A percentile compares a stretch with the other conserved stretches of the same genome.
Conservation (phyloP, 2,113 vertebrate species). For the Pleuronectes platessa region DNA sequence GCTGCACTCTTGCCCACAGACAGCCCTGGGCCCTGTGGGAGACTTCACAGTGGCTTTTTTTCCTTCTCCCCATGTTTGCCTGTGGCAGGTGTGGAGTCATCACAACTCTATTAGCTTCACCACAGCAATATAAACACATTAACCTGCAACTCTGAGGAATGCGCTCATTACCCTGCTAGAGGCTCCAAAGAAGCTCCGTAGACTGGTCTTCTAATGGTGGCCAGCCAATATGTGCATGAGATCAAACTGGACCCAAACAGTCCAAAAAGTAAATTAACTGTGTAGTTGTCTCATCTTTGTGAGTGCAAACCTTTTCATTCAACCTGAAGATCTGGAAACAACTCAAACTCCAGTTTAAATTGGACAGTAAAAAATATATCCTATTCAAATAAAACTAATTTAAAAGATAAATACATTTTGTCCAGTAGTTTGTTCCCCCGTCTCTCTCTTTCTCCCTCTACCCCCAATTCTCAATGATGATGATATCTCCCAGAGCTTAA, state of each 20-base stretch:
- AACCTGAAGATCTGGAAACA: not conserved
- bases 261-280: not conserved
- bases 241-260: not conserved
- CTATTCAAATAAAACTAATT: not conserved
- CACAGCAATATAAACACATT: slow-evolving; percentile 82
- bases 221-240: not conserved
- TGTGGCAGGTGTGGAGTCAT: slow-evolving; percentile 83
- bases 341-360: not conserved
- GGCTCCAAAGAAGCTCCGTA: slow-evolving; percentile 10
- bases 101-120: slow-evolving; percentile 85
- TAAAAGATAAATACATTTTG: too few species aligned
- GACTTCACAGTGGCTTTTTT: slow-evolving; percentile 77
- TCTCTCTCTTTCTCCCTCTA: too few species aligned
- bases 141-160: slow-evolving; percentile 77
- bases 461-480: too few species aligned
- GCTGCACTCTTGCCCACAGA: slow-evolving; percentile 79
- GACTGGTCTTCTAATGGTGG: slow-evolving; percentile 7
- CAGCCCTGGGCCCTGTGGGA: slow-evolving; percentile 78
- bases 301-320: not conserved
- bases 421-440: too few species aligned
- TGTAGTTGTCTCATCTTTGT: slow-evolving; percentile 1
- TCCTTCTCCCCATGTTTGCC: slow-evolving; percentile 40
- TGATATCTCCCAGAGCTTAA: too few species aligned
- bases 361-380: not conserved
- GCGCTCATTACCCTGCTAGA: slow-evolving; percentile 73